Percentiles rank a stretch among this genome's conserved stretches.
Conservation (phyloP, 1,140 invertebrate genomes). For the Psix sp. region DNA sequence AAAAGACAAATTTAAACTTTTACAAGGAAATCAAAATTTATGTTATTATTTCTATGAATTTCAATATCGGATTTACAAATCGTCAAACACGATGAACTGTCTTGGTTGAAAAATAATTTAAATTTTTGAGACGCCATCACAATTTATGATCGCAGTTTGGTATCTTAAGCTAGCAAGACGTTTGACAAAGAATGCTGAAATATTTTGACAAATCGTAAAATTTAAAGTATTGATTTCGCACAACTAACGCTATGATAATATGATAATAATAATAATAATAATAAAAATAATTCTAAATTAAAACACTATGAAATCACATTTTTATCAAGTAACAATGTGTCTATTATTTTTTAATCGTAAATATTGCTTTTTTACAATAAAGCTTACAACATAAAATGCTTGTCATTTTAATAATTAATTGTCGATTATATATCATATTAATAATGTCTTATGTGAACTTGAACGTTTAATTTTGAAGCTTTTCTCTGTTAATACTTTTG, state of each 20-base stretch:
- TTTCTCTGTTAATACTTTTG: constrained; percentile 30
- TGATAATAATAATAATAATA: constrained; percentile 27
- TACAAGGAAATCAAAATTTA: too few relatives aligned
- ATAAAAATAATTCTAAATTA: constrained; percentile 21
- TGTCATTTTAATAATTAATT: constrained; percentile 26
- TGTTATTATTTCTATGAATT: too few relatives aligned
- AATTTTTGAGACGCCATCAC: too few relatives aligned
- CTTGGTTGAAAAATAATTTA: too few relatives aligned
- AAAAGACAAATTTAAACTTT: too few relatives aligned
- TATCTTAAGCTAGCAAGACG: too few relatives aligned
- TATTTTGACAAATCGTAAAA: too few relatives aligned
- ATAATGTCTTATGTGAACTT: constrained; percentile 48
- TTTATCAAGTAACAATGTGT: constrained; percentile 24
- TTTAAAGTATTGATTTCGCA: constrained; percentile 9
- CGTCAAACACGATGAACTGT: too few relatives aligned
- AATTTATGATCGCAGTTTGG: too few relatives aligned
- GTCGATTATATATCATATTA: constrained; percentile 39
- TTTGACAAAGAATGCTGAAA: too few relatives aligned
- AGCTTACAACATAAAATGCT: constrained; percentile 32
- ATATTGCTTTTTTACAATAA: constrained; percentile 38
- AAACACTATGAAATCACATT: constrained; percentile 31
- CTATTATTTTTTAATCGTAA: constrained; percentile 14
- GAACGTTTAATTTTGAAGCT: constrained; percentile 26
- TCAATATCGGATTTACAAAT: too few relatives aligned
- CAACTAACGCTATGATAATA: constrained; percentile 40